Evolutionary conservation across 2,797 vertebrate genomes (phyloP).

Genomic region (Sciurus vulgaris): DNA sequence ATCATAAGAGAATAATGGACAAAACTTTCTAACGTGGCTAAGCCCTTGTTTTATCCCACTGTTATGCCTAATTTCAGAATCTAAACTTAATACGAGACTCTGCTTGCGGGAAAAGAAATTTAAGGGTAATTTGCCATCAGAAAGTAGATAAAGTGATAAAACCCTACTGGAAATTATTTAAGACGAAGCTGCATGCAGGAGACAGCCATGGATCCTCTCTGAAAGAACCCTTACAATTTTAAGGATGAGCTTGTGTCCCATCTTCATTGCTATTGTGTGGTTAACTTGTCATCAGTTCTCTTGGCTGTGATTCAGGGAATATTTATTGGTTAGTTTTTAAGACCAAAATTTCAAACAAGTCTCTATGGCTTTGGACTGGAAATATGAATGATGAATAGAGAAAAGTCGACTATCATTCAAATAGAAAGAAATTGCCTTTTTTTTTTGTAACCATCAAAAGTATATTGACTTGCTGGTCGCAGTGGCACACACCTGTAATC

Average conservation of each 20-base stretch:
- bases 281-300: background rate
- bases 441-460: background rate
- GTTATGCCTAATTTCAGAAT: background rate
- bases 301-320: background rate
- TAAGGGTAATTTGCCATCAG: background rate
- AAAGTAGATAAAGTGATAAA: constrained; percentile 25
- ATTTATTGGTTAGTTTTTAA: constrained; percentile 7
- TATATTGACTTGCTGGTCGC: background rate
- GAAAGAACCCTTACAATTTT: background rate
- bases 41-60: background rate
- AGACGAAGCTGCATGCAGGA: background rate
- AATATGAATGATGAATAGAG: background rate
- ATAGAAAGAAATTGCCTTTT: background rate
- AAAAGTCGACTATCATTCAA: constrained; percentile 14
- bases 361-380: background rate
- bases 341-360: constrained; percentile 51
- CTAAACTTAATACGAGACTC: background rate
- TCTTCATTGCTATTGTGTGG: constrained; percentile 25
- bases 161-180: constrained; percentile 42
- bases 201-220: background rate
- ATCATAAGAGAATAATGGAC: background rate
- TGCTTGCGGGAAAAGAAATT: background rate
- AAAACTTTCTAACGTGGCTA: too few species aligned
- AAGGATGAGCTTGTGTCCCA: background rate
- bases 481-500: too few species aligned